Base-by-base conservation (phyloP, 2,797 vertebrate species). In the Acanthis flammea region DNA sequence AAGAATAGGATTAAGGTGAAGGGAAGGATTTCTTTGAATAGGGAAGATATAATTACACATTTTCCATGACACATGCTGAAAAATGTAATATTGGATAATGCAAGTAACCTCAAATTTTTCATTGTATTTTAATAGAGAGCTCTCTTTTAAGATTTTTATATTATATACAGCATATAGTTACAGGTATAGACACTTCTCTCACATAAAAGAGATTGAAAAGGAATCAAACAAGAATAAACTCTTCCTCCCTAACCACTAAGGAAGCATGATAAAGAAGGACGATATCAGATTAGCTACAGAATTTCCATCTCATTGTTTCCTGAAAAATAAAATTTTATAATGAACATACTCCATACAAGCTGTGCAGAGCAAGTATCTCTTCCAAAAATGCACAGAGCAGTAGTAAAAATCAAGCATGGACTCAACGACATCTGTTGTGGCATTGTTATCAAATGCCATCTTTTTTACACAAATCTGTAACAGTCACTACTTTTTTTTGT, bases 391-490 rank as follows among this genome's bases (percentile, higher is more conserved):
- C 98, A 97, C 97, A 97, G 96, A 98, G 96, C 97, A 97, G 95
- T 97, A 97, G 97, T 98, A 97, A 98, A 97, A 97, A 97, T 94
- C 96, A 97, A 97, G 97, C 96, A 93, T 95, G 97, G 98, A 97
- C 97, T 97, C 97, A 90, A 92, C 80, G 97, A 97, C 98, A 98
- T 98, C 98, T 98, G 98, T 97, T 97, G 97, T 94, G 93, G 97
- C 97, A 98, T 98, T 98, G 98, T 97, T 97, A 98, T 97, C 97
- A 97, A 98, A 98, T 94, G 97, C 97, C 97, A 98, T 98, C 96
- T 97, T 97, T 97, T 97, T 97, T 95, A 97, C 97, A 96, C 97
- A 98, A 97, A 98, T 98, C 97, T 97, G 87, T 96, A 97, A 96
- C 93, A 94, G 83, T 96, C 97, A 97, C 97, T 97, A 98, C 96